Evolutionary conservation across 2,888 invertebrate genomes (phyloP).

Genomic region (Pyralis farinalis): DNA sequence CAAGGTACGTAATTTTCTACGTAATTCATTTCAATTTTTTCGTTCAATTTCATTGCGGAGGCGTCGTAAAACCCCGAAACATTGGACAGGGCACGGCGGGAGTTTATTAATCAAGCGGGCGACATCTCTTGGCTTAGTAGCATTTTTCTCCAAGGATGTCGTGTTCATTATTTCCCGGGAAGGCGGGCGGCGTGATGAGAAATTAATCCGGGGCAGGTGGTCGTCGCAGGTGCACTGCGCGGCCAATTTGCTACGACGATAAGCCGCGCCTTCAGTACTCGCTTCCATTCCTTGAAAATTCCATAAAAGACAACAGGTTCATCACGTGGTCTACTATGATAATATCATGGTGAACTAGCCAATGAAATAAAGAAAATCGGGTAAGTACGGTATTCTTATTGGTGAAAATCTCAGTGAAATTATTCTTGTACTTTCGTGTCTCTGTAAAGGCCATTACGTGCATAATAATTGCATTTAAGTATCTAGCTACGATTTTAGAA

Average conservation of each 20-base stretch:
- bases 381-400: too few species aligned
- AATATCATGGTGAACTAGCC: too few species aligned
- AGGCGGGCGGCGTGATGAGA: constrained; percentile 69
- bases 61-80: constrained; percentile 9
- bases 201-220: constrained; percentile 75
- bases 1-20: not conserved
- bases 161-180: constrained; percentile 66
- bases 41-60: constrained; percentile 6
- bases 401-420: too few species aligned
- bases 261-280: constrained; percentile 21
- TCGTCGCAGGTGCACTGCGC: constrained; percentile 53
- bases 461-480: too few species aligned
- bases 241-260: constrained; percentile 56
- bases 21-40: not conserved
- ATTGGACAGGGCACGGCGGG: constrained; percentile 6
- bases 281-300: not conserved
- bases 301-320: not conserved
- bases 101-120: constrained; percentile 69
- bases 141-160: constrained; percentile 68
- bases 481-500: too few species aligned
- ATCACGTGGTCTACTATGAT: too few species aligned
- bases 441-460: too few species aligned
- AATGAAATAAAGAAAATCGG: too few species aligned
- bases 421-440: too few species aligned
- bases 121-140: constrained; percentile 56